Conservation (phyloP, 1,140 invertebrate genomes). For the Anoplolepis gracilipes region DNA sequence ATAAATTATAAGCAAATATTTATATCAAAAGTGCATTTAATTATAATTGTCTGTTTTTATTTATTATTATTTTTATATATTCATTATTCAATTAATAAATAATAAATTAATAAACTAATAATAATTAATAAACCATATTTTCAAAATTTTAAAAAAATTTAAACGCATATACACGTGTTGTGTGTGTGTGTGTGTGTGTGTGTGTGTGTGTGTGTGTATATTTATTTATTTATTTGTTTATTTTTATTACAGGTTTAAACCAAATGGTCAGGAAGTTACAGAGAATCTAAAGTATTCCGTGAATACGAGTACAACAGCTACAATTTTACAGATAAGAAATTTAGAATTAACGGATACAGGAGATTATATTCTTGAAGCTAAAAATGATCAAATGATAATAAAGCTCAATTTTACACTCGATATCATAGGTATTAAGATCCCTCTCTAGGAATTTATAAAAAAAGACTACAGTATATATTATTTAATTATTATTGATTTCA, state of each 20-base stretch:
- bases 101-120: no score
- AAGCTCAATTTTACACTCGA: constrained; percentile 74
- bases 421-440: constrained; percentile 69
- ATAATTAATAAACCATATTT: no score
- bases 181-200: no score
- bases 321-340: constrained; percentile 69
- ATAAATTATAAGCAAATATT: background rate
- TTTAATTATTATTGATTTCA: constrained; percentile 64
- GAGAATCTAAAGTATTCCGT: constrained; percentile 50
- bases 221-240: constrained; percentile 17
- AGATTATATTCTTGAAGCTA: constrained; percentile 71
- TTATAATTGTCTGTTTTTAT: background rate
- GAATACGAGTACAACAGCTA: constrained; percentile 22
- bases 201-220: no score
- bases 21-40: constrained; percentile 29
- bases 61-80: no score
- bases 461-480: background rate
- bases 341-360: constrained; percentile 74
- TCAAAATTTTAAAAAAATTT: background rate
- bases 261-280: constrained; percentile 71
- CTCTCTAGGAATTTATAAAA: background rate
- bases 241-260: constrained; percentile 69
- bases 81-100: no score
- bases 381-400: constrained; percentile 65
- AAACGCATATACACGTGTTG: background rate